Evolutionary conservation across 2,888 invertebrate genomes (phyloP), one percentile per base, ranked within the genome.

Genomic region (Perizoma affinitatum): DNA sequence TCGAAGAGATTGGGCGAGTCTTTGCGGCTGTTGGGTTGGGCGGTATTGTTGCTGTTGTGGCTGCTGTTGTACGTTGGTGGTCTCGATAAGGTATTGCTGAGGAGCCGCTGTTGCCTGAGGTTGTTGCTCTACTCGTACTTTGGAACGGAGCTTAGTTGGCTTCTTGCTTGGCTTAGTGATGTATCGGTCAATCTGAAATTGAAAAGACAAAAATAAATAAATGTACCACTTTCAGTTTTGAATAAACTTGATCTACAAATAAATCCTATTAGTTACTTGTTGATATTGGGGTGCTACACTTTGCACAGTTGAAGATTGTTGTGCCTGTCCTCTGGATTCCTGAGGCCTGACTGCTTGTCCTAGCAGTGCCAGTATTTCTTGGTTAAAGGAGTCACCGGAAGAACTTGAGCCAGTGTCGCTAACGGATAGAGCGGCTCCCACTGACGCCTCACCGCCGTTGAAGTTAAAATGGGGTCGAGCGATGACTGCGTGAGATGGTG

Each of bases 21-120:
- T 78, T 56, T 86, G 88, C 2, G 73, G 80, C 62, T 85, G 86
- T 7, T 76, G 75, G 22, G 79, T 73, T 4, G 79, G 78, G 2
- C 78, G 82, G 63, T 83, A 86, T 53, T 76, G 83, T 9, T 74
- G 75, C 10, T 69, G 74, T 40, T 51, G 87, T 59, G 69, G 74
- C 44, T 72, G 87, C 59, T 84, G 84, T 64, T 90, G 90, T 1
- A 91, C 83, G 57, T 92, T 92, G 0, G 93, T 92, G 0, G 93
- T 93, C 73, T 93, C 93, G 33, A 93, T 93, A 33, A 92, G 70
- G 66, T 92, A 93, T 66, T 93, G 93, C 58, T 93, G 92, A 38
- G 93, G 93, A 35, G 89, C 88, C 7, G 82, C 67, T 8, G 87
- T 73, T 1, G 85, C 67, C 64, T 85, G 87, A 10, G 86, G 10